These are phyloP conservation scores for Gallinago undulata DNA, from an alignment of 2,113 vertebrate species.

Conservation along the genomic window DNA sequence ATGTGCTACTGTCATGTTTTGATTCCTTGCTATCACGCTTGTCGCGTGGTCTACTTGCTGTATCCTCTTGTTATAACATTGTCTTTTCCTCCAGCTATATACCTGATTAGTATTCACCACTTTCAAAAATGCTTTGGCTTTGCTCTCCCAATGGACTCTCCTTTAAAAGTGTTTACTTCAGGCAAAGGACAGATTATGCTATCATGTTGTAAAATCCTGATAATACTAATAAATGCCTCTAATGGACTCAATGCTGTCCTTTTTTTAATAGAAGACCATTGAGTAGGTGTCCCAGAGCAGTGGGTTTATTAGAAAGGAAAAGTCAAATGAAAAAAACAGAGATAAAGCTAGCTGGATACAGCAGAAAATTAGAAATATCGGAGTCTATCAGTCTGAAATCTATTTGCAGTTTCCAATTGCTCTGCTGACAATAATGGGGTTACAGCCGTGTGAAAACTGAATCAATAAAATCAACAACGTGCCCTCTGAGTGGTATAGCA, in stretches of 20 bases:
- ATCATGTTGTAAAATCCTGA: constrained; percentile 30
- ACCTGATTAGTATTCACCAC: constrained; percentile 43
- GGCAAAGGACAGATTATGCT: constrained; percentile 37
- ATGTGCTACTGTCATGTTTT: not conserved
- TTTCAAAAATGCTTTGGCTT: constrained; percentile 22
- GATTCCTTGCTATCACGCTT: not conserved
- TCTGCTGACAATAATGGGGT: not conserved
- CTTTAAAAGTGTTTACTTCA: constrained; percentile 48
- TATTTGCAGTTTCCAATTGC: not conserved
- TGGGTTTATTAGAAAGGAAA: not conserved
- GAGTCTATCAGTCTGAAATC: not conserved
- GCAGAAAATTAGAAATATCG: not conserved
- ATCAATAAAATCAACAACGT: constrained; percentile 25
- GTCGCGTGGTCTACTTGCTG: not conserved
- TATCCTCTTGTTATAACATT: not conserved
- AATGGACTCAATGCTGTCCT: not conserved
- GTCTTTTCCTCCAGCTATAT: not conserved
- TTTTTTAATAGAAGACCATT: not conserved
- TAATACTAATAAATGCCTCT: constrained; percentile 21
- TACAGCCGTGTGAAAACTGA: constrained; percentile 5
- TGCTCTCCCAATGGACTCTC: not conserved
- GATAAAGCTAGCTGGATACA: not conserved
- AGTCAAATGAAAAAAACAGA: not conserved
- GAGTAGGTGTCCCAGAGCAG: not conserved
- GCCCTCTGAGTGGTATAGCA: not conserved